Conservation (phyloP, 1,140 invertebrate species). For the Mylabris phalerata region DNA sequence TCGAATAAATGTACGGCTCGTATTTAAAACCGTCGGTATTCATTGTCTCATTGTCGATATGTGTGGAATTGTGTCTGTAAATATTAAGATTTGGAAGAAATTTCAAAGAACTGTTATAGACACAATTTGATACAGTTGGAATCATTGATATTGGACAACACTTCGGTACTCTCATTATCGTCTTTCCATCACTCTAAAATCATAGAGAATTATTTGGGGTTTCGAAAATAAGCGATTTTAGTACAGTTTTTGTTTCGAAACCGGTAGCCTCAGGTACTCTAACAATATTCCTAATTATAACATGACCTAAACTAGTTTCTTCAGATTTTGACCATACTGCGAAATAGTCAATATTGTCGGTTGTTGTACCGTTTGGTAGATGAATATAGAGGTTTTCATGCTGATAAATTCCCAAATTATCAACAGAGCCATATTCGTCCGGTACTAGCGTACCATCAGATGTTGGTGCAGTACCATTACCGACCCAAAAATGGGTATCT, state of each 20-base stretch:
- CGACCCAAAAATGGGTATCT: conserved; percentile 23
- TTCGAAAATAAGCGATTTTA: not conserved
- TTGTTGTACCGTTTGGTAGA: conserved; percentile 72
- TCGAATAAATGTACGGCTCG: conserved; percentile 8
- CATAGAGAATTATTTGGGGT: not conserved
- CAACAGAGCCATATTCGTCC: conserved; percentile 19
- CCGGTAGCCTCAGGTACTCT: not conserved
- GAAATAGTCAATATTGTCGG: conserved; percentile 82
- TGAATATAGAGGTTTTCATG: conserved; percentile 77
- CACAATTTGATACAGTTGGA: not conserved
- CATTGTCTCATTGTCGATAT: conserved; percentile 15
- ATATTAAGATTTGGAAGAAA: conserved; percentile 7
- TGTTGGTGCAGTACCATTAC: conserved; percentile 25
- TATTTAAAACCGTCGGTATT: conserved; percentile 2
- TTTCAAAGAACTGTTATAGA: not conserved
- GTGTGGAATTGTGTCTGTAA: conserved; percentile 21
- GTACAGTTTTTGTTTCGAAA: not conserved
- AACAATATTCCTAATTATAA: not conserved
- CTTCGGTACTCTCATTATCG: conserved; percentile 43
- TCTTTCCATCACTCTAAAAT: not conserved
- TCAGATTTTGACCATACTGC: conserved; percentile 76
- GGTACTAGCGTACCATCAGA: conserved; percentile 51
- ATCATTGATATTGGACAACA: conserved; percentile 5
- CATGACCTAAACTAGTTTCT: conserved; percentile 69
- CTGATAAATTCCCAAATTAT: conserved; percentile 31